Base-by-base conservation (phyloP, 37 sponge, comb jelly and placozoan genomes). In the Hormiphora californensis region DNA sequence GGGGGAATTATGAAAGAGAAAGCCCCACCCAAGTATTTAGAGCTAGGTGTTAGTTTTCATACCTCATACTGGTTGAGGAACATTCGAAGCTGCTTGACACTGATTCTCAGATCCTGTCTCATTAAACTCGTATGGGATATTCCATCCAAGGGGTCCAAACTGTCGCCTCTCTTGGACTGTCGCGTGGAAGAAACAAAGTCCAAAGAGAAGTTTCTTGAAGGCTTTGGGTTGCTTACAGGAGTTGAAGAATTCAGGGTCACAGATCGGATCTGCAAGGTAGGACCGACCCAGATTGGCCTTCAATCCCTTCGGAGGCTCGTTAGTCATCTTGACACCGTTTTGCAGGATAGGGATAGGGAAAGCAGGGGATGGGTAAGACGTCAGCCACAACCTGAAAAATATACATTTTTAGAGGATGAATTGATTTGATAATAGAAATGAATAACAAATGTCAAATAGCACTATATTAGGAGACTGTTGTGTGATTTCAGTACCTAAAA, bases 261-360 rank as follows among this genome's bases (percentile, higher is more conserved):
- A 93, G 40, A 98, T 90, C 27, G 99, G 99, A 85, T 98, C 95
- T 39, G 88, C 89, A 27, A 92, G 54, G 68, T 98, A 98, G n/a
- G 99, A 98, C 28, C 99, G 87, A 19, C 95, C 86, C 49, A 98
- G 89, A 54, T 98, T 98, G 55, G 94, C 92, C 63, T 91, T 94
- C 85, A 98, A 73, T 19, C 99, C 99, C 63, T 98, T 98, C 12
- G 99, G 99, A n/a, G 99, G 99, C 61, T 98, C 99, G 87, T 98
- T 98, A 63, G 99, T 98, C 99, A 98, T 98, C 69, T 98, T 98
- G 34, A 98, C 99, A 15, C 99, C 99, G 89, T 98, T 94, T 85
- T 98, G 99, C 0, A 98, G 90, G 36, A 98, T 96, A 86, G 99
- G 91, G 37, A 98, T 94, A 17, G 99, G 99, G 90, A 98, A 98